These are phyloP conservation scores for Ochlodes sylvanus DNA, from an alignment of 2,888 invertebrate species.

Conservation along the genomic window DNA sequence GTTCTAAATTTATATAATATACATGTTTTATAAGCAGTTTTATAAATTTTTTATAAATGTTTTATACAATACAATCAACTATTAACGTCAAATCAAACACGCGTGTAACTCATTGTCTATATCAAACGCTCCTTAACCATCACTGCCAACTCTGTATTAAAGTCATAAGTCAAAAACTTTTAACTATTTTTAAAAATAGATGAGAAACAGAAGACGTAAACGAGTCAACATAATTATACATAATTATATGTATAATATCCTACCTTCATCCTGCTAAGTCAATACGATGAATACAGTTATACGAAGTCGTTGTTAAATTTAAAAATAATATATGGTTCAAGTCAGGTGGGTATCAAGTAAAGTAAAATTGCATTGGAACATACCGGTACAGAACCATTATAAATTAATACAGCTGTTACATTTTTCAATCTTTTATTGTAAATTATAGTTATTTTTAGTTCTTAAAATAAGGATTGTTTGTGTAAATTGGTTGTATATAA, in stretches of 20 bases:
- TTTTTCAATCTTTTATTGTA: constrained; percentile 43
- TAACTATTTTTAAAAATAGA: too few relatives aligned
- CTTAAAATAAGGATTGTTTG: constrained; percentile 52
- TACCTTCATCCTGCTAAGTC: neutral
- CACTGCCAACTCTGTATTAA: constrained; percentile 31
- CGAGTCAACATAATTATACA: too few relatives aligned
- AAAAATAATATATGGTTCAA: neutral
- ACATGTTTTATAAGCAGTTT: constrained; percentile 16
- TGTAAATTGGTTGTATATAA: constrained; percentile 84
- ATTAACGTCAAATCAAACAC: neutral
- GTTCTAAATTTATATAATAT: constrained; percentile 16
- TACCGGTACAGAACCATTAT: neutral
- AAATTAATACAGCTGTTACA: constrained; percentile 31
- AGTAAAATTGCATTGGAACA: neutral
- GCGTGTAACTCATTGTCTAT: neutral
- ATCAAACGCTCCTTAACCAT: constrained; percentile 4
- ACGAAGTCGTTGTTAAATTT: neutral
- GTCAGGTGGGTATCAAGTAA: neutral
- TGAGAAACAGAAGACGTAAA: too few relatives aligned
- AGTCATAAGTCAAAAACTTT: neutral
- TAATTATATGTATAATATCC: neutral
- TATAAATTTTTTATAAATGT: constrained; percentile 19
- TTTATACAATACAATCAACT: constrained; percentile 13
- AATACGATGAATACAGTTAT: neutral
- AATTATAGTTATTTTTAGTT: constrained; percentile 49